These are phyloP conservation scores for Propsilocerus akamusi DNA, from an alignment of 1,140 invertebrate species.

Conservation along the genomic window DNA sequence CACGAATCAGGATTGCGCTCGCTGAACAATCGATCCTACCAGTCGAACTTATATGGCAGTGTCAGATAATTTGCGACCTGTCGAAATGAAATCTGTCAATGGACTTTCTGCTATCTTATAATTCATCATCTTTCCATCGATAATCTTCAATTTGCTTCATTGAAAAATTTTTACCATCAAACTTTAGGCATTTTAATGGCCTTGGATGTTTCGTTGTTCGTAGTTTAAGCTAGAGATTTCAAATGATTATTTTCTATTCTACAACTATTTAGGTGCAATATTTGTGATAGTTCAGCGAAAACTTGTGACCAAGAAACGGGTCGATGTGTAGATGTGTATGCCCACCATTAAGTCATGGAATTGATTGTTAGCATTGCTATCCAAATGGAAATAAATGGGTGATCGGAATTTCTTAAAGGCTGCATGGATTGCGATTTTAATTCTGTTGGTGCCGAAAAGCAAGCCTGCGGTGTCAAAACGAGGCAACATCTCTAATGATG, in stretches of 20 bases:
- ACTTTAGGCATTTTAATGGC: conserved; percentile 42
- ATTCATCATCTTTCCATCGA: conserved; percentile 60
- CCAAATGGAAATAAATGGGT: conserved; percentile 53
- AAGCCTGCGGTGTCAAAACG: conserved; percentile 50
- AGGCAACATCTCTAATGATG: conserved; percentile 54
- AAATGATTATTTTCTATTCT: conserved; percentile 2
- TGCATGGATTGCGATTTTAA: conserved; percentile 69
- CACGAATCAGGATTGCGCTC: conserved; percentile 17
- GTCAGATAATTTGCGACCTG: conserved; percentile 26
- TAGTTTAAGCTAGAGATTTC: conserved; percentile 13
- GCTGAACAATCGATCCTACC: conserved; percentile 18
- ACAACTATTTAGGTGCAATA: conserved; percentile 37
- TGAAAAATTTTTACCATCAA: conserved; percentile 15
- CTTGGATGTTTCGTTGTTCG: conserved; percentile 55
- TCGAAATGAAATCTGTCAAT: conserved; percentile 21
- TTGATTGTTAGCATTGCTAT: conserved; percentile 56
- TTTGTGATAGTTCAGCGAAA: conserved; percentile 59
- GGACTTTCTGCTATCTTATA: conserved; percentile 55
- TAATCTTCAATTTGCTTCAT: conserved; percentile 60
- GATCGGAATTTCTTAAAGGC: conserved; percentile 44
- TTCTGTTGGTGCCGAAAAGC: conserved; percentile 38
- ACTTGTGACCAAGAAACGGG: conserved; percentile 75
- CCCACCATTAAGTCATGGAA: conserved; percentile 58
- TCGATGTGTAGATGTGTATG: conserved; percentile 61
- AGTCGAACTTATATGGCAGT: conserved; percentile 38